Conservation (phyloP, 1,140 invertebrate species). For the Lethrus apterus region DNA sequence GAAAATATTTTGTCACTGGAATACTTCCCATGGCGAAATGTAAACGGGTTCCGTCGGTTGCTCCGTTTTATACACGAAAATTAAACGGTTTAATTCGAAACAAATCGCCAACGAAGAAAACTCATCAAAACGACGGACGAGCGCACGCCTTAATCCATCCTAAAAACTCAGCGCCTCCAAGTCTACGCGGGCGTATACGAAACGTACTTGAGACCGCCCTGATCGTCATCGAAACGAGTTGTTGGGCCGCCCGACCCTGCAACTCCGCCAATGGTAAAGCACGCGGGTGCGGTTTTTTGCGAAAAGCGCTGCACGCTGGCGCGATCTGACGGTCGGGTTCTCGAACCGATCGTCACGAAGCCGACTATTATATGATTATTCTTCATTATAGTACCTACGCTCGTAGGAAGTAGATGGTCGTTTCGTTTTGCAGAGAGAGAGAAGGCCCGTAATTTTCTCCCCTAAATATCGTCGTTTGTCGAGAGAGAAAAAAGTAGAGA, state of each 20-base stretch:
- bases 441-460: constrained; percentile 40
- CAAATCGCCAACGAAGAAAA: too few species aligned
- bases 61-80: too few species aligned
- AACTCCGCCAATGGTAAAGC: constrained; percentile 13
- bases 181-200: constrained; percentile 16
- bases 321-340: constrained; percentile 32
- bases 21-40: too few species aligned
- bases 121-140: constrained; percentile 15
- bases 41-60: too few species aligned
- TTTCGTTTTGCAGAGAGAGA: constrained; percentile 36
- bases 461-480: too few species aligned
- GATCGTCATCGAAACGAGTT: constrained; percentile 23
- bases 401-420: constrained; percentile 43
- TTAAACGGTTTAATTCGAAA: too few species aligned
- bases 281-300: constrained; percentile 17
- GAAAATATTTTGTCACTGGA: too few species aligned
- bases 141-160: constrained; percentile 28
- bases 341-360: constrained; percentile 33
- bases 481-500: constrained; percentile 1
- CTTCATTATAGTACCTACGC: constrained; percentile 43
- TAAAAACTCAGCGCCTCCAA: constrained; percentile 32
- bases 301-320: constrained; percentile 34
- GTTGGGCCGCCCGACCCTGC: constrained; percentile 5
- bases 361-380: constrained; percentile 44
- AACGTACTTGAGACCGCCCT: constrained; percentile 1